A percentile compares a stretch with the other conserved stretches of the same genome.
phyloP scores from a whole-genome alignment of 2,797 vertebrate genomes.

The Smutsia gigantea region DNA sequence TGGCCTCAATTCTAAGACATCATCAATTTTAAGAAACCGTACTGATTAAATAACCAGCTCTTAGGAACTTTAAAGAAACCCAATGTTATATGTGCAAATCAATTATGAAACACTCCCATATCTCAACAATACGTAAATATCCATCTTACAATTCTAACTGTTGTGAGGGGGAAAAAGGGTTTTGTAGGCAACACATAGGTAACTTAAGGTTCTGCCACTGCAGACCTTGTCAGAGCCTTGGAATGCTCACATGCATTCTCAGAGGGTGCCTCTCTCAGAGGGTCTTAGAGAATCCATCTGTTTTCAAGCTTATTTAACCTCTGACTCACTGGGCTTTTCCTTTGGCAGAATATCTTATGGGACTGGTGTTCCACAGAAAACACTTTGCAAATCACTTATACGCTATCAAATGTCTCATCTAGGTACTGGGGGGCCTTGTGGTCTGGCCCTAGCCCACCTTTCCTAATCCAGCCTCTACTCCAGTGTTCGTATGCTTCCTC shows the following conservation, averaged over 20 bases:
- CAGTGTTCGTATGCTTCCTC: background rate
- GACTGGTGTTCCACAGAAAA: background rate
- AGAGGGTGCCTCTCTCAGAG: background rate
- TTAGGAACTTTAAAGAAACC: background rate
- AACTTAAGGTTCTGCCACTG: background rate
- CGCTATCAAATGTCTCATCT: background rate
- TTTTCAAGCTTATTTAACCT: background rate
- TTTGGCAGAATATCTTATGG: background rate
- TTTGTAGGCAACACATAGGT: background rate
- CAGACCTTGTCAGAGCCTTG: background rate
- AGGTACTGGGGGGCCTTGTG: accelerated
- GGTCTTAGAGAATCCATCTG: background rate
- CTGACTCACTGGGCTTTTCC: background rate
- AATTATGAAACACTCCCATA: background rate
- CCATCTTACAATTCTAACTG: background rate
- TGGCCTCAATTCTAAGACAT: background rate
- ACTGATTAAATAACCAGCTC: background rate
- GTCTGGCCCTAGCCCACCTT: background rate
- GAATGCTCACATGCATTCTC: accelerated
- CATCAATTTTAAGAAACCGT: background rate
- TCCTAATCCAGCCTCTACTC: background rate
- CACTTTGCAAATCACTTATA: background rate
- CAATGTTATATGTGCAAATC: accelerated
- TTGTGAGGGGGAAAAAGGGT: too few relatives aligned
- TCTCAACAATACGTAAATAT: background rate